These are phyloP conservation scores for Pogona vitticeps DNA, from an alignment of 2,113 vertebrate species.

Conservation along the genomic window DNA sequence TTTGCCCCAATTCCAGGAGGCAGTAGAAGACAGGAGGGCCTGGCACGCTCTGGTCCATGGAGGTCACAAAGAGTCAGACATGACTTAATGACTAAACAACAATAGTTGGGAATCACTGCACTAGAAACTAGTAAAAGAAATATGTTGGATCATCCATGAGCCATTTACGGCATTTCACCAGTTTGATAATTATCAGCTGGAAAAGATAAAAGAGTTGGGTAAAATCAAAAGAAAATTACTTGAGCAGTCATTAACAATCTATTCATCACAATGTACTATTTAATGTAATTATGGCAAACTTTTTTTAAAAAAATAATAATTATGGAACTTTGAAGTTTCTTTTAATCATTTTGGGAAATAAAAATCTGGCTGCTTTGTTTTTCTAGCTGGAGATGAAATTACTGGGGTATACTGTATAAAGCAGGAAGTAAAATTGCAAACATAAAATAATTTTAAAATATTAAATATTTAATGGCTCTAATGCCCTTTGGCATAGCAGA, in stretches of 20 bases:
- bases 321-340: conserved; percentile 6
- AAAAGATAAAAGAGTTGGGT: conserved; percentile 48
- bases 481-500: not conserved
- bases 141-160: conserved; percentile 52
- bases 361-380: conserved; percentile 16
- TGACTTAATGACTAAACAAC: no score
- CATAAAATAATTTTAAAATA: not conserved
- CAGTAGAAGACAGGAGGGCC: no score
- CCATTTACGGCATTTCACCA: conserved; percentile 49
- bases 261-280: not conserved
- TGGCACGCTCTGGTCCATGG: no score
- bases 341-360: conserved; percentile 22
- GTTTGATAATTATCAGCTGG: conserved; percentile 49
- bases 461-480: not conserved
- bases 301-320: conserved; percentile 24
- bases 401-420: conserved; percentile 15
- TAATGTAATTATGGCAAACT: conserved; percentile 33
- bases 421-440: conserved; percentile 10
- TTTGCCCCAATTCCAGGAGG: no score
- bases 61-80: no score
- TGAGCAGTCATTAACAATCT: conserved; percentile 38
- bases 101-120: not conserved
- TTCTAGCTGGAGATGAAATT: not conserved
- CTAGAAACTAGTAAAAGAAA: conserved; percentile 49
- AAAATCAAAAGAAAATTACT: conserved; percentile 52